Conservation (phyloP, 2,797 vertebrate species). For the Champsocephalus gunnari region DNA sequence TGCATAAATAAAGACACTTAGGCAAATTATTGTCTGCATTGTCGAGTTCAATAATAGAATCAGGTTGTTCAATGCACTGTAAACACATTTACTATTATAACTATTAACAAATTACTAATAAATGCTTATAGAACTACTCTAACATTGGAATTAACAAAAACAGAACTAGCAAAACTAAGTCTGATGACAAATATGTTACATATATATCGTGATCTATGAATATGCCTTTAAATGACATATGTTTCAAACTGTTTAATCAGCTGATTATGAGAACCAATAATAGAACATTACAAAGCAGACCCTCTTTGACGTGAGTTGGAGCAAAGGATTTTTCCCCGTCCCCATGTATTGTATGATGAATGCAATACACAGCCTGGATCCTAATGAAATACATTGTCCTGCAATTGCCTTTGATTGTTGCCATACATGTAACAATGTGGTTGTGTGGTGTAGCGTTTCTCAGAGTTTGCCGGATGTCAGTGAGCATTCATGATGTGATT, state of each 20-base stretch:
- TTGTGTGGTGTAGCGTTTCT: constrained; percentile 46
- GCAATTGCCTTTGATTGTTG: constrained; percentile 52
- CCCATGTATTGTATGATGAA: constrained; percentile 32
- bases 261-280: constrained; percentile 11
- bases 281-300: background rate
- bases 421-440: constrained; percentile 48
- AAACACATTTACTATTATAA: constrained; percentile 27
- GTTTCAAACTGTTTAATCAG: constrained; percentile 14
- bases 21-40: constrained; percentile 6
- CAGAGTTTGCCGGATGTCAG: constrained; percentile 41
- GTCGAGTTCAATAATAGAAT: constrained; percentile 31
- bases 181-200: constrained; percentile 20
- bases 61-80: constrained; percentile 49
- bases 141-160: constrained; percentile 52
- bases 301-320: constrained; percentile 34
- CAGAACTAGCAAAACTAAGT: constrained; percentile 33
- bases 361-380: constrained; percentile 48
- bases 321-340: constrained; percentile 32
- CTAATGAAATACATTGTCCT: constrained; percentile 42
- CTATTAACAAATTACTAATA: constrained; percentile 61
- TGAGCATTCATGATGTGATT: constrained; percentile 40
- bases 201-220: constrained; percentile 33
- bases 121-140: constrained; percentile 41
- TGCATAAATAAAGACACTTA: constrained; percentile 12
- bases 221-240: constrained; percentile 36